Base-by-base conservation (phyloP, 2,113 vertebrate species). In the Scytalopus superciliaris region DNA sequence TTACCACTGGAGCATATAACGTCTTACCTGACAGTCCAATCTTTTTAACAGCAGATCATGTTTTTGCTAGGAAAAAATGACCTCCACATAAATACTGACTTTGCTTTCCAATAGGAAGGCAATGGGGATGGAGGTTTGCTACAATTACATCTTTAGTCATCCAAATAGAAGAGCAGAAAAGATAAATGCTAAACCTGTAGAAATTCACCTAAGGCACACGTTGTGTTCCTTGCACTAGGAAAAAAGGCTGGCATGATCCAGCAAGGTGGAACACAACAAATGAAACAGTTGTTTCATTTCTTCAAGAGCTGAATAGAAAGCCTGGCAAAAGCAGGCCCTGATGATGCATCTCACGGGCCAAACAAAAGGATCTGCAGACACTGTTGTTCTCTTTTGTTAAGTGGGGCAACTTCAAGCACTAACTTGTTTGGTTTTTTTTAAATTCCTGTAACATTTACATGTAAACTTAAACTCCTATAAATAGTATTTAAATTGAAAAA, bases 311-410 rank as follows among this genome's bases (percentile, higher is more conserved):
- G 28, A 94, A 93, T 2, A 89, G 91, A 44, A 98, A 98, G 72
- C 95, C 89, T 23, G 21, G 93, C 94, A 2, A 83, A 95, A 59
- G 86, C 95, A 15, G 73, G 92, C 11, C 66, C 94, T 4, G 96
- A 96, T 6, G 95, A 96, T 4, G 96, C 76, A 1, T 93, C 93
- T 21, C 60, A 53, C 19, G 89, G 93, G 30, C 93, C 97, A 93
- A 96, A 97, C 0, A 66, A 97, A 96, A 98, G 97, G 19, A 96
- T 97, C 35, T 97, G 94, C 96, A 98, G 97, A 97, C 96, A 66
- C 11, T 7, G 3, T 23, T 31, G 10, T 7, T 35, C 30, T 30
- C 52, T 56, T 60, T 42, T 9, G 10, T 45, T 22, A 27, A 37
- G 67, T 18, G 30, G 13, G 2, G 8, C 21, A 42, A 42, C 44